Evolutionary conservation across 2,797 vertebrate species (phyloP).

Genomic region (Xenopus petersii): DNA sequence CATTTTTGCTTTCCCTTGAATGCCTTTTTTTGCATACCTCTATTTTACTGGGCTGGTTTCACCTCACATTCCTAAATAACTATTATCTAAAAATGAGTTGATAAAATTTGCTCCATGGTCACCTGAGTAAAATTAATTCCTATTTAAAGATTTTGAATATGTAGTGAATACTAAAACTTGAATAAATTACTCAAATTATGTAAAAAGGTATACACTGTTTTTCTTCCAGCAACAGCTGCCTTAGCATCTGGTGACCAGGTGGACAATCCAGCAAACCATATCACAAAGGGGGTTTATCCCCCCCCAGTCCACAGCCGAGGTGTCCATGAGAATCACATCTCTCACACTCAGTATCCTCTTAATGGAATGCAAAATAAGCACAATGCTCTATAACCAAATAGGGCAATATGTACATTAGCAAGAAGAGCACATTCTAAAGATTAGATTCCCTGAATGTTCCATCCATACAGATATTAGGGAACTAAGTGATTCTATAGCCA

Average conservation of each 20-base stretch:
- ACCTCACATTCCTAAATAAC: too few species aligned
- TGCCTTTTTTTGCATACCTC: too few species aligned
- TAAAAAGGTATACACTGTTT: slow-evolving; percentile 24
- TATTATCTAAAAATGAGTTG: too few species aligned
- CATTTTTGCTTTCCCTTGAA: too few species aligned
- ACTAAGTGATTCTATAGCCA: neutral
- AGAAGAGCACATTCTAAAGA: neutral
- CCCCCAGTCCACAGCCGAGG: slow-evolving; percentile 13
- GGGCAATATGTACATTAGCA: too few species aligned
- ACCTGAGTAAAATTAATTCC: too few species aligned
- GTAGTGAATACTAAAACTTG: neutral
- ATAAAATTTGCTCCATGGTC: too few species aligned
- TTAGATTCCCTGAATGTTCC: neutral
- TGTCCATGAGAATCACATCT: slow-evolving; percentile 16
- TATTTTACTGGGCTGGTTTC: too few species aligned
- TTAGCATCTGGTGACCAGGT: slow-evolving; percentile 39
- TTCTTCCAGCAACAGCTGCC: slow-evolving; percentile 21
- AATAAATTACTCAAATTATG: slow-evolving; percentile 21
- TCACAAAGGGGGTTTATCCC: slow-evolving; percentile 33
- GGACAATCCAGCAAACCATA: slow-evolving; percentile 13
- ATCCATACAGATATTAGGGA: neutral
- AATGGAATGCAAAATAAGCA: neutral
- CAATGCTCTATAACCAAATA: too few species aligned
- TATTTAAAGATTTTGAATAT: too few species aligned
- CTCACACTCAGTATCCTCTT: slow-evolving; percentile 17